Conservation (phyloP, 2,888 invertebrate species). For the Rhingia campestris region DNA sequence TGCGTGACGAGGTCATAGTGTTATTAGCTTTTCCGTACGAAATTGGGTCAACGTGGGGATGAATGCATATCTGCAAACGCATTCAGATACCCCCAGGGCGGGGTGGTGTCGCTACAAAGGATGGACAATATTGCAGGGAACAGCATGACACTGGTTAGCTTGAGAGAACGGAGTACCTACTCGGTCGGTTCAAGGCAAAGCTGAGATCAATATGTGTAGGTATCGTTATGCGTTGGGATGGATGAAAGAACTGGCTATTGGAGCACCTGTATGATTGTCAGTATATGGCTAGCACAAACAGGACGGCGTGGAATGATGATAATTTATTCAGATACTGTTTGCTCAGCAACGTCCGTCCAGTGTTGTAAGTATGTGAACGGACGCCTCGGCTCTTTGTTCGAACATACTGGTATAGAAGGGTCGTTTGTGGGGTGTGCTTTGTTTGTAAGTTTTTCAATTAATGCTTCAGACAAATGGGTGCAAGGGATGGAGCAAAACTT, state of each 20-base stretch:
- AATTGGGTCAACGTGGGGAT: conserved; percentile 57
- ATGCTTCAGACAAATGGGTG: conserved; percentile 20
- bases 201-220: conserved; percentile 43
- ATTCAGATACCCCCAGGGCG: neutral
- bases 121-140: conserved; percentile 14
- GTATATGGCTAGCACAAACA: conserved; percentile 14
- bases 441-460: conserved; percentile 57
- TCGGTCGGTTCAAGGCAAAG: conserved; percentile 47
- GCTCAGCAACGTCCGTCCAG: neutral
- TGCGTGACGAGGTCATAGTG: conserved; percentile 63
- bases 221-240: conserved; percentile 1
- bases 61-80: conserved; percentile 45
- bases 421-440: conserved; percentile 14
- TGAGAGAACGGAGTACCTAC: conserved; percentile 12
- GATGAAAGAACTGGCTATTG: neutral
- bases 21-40: conserved; percentile 63
- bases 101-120: neutral
- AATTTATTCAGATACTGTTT: conserved; percentile 55
- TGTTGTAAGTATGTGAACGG: conserved; percentile 1
- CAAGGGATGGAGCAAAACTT: conserved; percentile 3
- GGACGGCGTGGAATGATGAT: conserved; percentile 36
- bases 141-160: neutral
- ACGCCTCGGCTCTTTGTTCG: conserved; percentile 6
- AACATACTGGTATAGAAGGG: neutral
- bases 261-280: conserved; percentile 65